A percentile compares a stretch with the other conserved stretches of the same genome.
These are phyloP conservation scores for Grantiella picta DNA, from an alignment of 2,113 vertebrate species.

Conservation along the genomic window DNA sequence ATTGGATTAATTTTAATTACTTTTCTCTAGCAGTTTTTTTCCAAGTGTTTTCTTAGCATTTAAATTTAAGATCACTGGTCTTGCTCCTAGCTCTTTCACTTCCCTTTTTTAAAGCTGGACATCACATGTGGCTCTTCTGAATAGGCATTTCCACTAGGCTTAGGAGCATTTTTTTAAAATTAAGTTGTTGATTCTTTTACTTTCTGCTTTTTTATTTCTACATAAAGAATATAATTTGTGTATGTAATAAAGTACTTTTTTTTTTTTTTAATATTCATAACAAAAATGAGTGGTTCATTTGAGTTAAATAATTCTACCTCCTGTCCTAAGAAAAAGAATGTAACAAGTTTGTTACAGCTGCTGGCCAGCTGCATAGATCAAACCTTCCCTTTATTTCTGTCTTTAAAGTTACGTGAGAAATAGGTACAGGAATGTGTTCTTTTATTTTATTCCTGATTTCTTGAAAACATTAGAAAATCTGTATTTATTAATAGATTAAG, in stretches of 20 bases:
- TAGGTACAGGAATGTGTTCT: not conserved
- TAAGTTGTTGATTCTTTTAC: not conserved
- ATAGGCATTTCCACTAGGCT: not conserved
- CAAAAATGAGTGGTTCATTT: not conserved
- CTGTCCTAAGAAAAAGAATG: not conserved
- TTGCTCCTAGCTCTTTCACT: not conserved
- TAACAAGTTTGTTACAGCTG: not conserved
- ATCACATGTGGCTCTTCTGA: not conserved
- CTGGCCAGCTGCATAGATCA: not conserved
- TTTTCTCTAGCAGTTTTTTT: not conserved
- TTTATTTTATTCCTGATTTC: not conserved
- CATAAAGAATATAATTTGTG: not conserved
- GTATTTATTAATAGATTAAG: not conserved
- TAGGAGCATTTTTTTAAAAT: not conserved
- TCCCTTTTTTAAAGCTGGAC: not conserved
- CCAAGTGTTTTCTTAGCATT: not conserved
- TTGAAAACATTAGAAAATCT: not conserved
- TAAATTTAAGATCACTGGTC: not conserved
- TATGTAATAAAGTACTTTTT: not conserved
- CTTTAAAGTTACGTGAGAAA: not conserved
- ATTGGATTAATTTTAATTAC: not conserved
- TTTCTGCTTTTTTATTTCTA: not conserved
- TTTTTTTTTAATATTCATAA: not conserved
- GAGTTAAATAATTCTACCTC: not conserved
- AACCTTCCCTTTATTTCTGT: not conserved